Evolutionary conservation across 2,113 vertebrate species (phyloP).

Genomic region (Corvus moneduloides): DNA sequence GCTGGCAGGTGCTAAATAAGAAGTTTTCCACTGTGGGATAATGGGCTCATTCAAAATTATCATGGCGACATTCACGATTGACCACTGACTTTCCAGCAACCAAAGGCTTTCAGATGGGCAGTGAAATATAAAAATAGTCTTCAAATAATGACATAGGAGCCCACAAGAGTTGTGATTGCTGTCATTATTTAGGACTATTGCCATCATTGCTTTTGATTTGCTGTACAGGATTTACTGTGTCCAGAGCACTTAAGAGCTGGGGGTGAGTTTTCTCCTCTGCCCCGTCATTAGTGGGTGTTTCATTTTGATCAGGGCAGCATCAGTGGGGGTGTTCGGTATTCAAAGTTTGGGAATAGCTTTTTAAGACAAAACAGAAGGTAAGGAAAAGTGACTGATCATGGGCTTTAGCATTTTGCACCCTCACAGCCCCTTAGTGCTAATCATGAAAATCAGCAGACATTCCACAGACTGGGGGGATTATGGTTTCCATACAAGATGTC

Average conservation of each 20-base stretch:
- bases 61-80: neutral
- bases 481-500: constrained; percentile 18
- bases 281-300: neutral
- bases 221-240: neutral
- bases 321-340: neutral
- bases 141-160: neutral
- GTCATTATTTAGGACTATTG: neutral
- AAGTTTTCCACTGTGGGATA: neutral
- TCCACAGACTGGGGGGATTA: neutral
- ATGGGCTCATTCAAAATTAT: neutral
- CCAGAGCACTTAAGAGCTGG: neutral
- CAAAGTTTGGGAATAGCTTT: neutral
- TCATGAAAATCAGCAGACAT: constrained; percentile 20
- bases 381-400: neutral
- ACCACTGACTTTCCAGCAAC: neutral
- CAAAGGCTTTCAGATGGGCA: neutral
- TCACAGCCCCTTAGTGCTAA: neutral
- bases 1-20: neutral
- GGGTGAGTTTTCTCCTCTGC: neutral
- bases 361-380: neutral
- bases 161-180: neutral
- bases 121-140: neutral
- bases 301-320: neutral
- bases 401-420: neutral
- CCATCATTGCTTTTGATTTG: neutral